Evolutionary conservation across 2,113 vertebrate genomes (phyloP).

Genomic region (Phylloscopus trochiloides): DNA sequence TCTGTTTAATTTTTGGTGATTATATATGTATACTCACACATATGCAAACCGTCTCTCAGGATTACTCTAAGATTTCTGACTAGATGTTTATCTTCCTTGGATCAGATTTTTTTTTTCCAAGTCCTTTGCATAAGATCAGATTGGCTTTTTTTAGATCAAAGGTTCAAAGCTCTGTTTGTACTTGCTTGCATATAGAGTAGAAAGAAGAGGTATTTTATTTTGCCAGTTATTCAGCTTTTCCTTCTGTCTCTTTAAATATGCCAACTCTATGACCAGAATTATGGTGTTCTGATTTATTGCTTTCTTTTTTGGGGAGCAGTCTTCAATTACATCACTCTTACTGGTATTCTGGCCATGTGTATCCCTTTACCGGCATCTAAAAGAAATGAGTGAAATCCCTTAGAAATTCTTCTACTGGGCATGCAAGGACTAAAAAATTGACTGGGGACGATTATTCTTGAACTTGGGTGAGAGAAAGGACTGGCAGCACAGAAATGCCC

Average conservation of each 20-base stretch:
- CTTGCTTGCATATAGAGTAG: background rate
- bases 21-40: background rate
- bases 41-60: background rate
- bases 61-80: background rate
- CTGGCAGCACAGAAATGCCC: background rate
- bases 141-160: background rate
- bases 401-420: background rate
- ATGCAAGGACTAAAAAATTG: background rate
- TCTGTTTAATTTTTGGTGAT: background rate
- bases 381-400: background rate
- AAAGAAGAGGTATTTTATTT: background rate
- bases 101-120: background rate
- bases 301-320: background rate
- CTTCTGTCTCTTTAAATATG: background rate
- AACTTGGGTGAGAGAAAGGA: background rate
- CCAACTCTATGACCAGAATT: background rate
- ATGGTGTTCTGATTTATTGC: background rate
- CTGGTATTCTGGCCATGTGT: background rate
- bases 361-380: background rate
- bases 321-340: background rate
- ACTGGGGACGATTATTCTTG: background rate
- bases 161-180: background rate
- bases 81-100: background rate
- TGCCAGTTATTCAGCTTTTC: background rate
- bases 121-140: background rate